phyloP scores from a whole-genome alignment of 2,113 vertebrate genomes.

The Oreochromis spilurus region DNA sequence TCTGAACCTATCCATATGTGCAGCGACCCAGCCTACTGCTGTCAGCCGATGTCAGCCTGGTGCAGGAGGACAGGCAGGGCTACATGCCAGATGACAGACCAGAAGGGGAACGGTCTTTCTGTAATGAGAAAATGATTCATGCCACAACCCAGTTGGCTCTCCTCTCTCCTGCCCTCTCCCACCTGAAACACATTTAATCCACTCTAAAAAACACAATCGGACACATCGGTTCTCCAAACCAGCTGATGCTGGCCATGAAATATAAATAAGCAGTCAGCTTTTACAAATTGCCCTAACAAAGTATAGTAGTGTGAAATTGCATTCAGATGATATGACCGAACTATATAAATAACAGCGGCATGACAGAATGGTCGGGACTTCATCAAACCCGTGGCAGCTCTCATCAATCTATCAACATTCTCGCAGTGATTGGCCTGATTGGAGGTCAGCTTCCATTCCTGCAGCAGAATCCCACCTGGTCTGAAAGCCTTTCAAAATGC shows the following conservation, averaged over 20 bases:
- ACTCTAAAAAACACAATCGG: slow-evolving; percentile 25
- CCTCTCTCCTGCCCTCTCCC: slow-evolving; percentile 23
- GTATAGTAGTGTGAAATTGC: slow-evolving; percentile 61
- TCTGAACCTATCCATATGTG: slow-evolving; percentile 16
- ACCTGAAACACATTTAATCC: slow-evolving; percentile 64
- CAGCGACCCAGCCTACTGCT: slow-evolving; percentile 16
- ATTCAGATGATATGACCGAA: slow-evolving; percentile 58
- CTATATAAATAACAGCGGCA: slow-evolving; percentile 60
- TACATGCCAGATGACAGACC: slow-evolving; percentile 34
- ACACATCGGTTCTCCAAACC: slow-evolving; percentile 23
- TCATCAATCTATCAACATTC: slow-evolving; percentile 66
- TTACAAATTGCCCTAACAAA: slow-evolving; percentile 64
- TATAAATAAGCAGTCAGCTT: slow-evolving; percentile 61
- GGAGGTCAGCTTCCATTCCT: slow-evolving; percentile 53
- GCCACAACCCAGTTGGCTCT: slow-evolving; percentile 30
- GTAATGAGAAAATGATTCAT: slow-evolving; percentile 67
- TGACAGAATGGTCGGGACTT: slow-evolving; percentile 43
- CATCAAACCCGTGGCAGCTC: slow-evolving; percentile 61
- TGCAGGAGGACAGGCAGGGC: slow-evolving; percentile 1
- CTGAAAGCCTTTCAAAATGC: slow-evolving; percentile 31
- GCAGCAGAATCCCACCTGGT: slow-evolving; percentile 59
- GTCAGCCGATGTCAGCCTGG: slow-evolving; percentile 26
- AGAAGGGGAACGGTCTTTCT: slow-evolving; percentile 14
- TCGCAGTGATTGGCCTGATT: slow-evolving; percentile 63
- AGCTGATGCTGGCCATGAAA: slow-evolving; percentile 41